phyloP scores from a whole-genome alignment of 2,888 invertebrate genomes.

The Pristionchus exspectatus region DNA sequence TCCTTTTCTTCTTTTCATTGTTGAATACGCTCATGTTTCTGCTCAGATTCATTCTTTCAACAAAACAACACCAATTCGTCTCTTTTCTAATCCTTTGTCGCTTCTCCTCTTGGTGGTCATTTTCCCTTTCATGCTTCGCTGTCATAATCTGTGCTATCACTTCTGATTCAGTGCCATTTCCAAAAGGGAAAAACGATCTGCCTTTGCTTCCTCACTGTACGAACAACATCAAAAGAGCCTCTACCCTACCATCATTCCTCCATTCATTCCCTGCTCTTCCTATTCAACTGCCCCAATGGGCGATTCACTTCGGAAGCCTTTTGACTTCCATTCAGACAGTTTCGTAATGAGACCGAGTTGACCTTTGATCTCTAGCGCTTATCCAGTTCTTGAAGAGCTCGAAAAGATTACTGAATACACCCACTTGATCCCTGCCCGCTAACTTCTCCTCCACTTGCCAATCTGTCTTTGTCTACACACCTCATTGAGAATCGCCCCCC shows the following conservation, averaged over 20 bases:
- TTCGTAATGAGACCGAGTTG: neutral
- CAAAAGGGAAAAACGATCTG: neutral
- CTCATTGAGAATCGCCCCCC: neutral
- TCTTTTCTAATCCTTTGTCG: neutral
- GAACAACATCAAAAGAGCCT: neutral
- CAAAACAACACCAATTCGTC: neutral
- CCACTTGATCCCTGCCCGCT: neutral
- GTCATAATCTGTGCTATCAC: neutral
- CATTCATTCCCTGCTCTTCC: neutral
- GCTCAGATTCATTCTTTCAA: neutral
- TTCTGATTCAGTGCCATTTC: neutral
- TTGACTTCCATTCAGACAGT: neutral
- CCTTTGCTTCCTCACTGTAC: neutral
- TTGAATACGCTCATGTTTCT: neutral
- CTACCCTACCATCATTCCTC: constrained; percentile 2
- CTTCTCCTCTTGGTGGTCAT: neutral
- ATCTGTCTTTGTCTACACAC: constrained; percentile 37
- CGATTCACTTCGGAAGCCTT: neutral
- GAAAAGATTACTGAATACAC: neutral
- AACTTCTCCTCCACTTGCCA: constrained; percentile 1
- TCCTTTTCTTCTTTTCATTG: neutral
- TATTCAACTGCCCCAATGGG: neutral
- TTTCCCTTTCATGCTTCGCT: neutral
- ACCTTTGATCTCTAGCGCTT: constrained; percentile 10
- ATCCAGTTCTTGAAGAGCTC: no score